Base-by-base conservation (phyloP, 2,888 invertebrate genomes). In the Dascillus cervinus region DNA sequence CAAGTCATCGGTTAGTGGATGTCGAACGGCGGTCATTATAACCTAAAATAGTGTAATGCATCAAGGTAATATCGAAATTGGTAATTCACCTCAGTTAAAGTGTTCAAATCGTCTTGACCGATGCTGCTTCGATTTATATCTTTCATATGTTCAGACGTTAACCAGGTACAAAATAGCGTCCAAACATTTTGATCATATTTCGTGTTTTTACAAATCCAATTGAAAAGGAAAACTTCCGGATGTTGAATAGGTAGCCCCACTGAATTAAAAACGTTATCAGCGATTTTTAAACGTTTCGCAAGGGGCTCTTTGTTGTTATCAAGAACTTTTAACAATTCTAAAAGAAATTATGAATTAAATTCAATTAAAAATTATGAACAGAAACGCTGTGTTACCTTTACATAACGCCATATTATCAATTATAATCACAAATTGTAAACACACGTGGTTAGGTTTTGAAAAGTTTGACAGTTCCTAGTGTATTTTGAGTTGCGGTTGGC, bases 241-340 rank as follows among this genome's bases (percentile, higher is more conserved):
- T 50, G 44, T 19, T 51, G 37, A 12, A 39, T 24, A 4, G 48
- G 44, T 22, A 56, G 34, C 26, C 52, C 47, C 13, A 39, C 21
- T 3, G 50, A 47, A 31, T 49, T 52, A 34, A 57, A 60, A 2
- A 53, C 55, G 42, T 52, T 53, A 27, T 56, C 46, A 6, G 56
- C 60, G 19, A 58, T 41, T 50, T 53, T 55, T 17, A 60, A 27
- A 13, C 56, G 47, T 38, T 57, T 58, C 10, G 30, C 15, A 22
- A 58, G 34, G 3, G 58, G 54, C 44, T 56, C 56, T 3, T 49
- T 48, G 11, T 43, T 31, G 29, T 50, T 39, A 22, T 55, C 45
- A 15, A 60, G 43, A 10, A 55, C 13, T 5, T 29, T 41, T 25
- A 53, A 19, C 26, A 60, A 42, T 32, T 50, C 60, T 60, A 36